Evolutionary conservation across 2,113 vertebrate species (phyloP).

Genomic region (Mormyrus lacerda): DNA sequence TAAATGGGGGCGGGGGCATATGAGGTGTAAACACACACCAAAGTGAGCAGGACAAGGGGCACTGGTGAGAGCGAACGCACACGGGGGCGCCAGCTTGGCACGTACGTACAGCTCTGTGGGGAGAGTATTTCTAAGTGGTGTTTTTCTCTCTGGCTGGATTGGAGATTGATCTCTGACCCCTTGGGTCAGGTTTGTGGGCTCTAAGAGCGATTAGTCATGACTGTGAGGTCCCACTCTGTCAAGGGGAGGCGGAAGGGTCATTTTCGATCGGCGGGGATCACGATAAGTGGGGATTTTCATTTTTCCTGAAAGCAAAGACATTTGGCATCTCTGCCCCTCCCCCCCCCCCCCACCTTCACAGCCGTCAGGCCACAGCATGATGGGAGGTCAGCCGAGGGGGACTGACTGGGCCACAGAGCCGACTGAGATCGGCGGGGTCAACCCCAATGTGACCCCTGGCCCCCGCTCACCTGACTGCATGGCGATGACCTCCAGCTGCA

Average conservation of each 20-base stretch:
- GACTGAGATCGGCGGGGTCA: not conserved
- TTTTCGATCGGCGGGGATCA: constrained; percentile 34
- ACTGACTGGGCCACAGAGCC: not conserved
- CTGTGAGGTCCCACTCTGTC: not conserved
- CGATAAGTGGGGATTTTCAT: constrained; percentile 44
- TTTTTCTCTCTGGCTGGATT: constrained; percentile 35
- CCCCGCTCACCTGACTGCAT: constrained; percentile 72
- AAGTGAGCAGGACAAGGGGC: too few species aligned
- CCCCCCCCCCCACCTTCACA: constrained; percentile 51
- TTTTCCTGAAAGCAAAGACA: constrained; percentile 28
- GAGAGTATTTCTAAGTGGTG: constrained; percentile 44
- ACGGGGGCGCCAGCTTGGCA: too few species aligned
- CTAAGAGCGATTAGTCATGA: constrained; percentile 42
- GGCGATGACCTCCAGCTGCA: constrained; percentile 69
- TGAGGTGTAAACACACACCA: too few species aligned
- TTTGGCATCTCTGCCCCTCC: too few species aligned
- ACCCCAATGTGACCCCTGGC: not conserved
- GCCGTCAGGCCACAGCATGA: not conserved
- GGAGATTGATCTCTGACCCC: constrained; percentile 34
- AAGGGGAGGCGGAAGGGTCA: not conserved
- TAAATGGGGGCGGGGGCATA: too few species aligned
- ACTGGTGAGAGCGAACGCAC: too few species aligned
- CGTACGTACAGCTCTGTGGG: too few species aligned
- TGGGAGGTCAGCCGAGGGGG: not conserved
- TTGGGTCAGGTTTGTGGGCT: constrained; percentile 30